Conservation (phyloP, 2,797 vertebrate genomes). For the Sebastes ruberrimus region DNA sequence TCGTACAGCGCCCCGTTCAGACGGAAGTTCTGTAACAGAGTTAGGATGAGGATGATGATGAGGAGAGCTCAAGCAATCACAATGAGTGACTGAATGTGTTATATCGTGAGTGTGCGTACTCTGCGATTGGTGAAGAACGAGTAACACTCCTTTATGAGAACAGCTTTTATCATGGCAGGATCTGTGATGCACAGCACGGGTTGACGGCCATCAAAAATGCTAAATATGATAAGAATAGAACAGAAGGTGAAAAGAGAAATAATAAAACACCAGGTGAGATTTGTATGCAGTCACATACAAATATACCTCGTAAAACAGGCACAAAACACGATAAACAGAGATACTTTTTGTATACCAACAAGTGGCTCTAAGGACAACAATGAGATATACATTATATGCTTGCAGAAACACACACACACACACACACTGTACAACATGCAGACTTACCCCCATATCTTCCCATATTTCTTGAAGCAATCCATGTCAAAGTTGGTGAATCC, state of each 20-base stretch:
- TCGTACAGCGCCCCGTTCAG: slow-evolving; percentile 78
- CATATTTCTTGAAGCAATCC: slow-evolving; percentile 75
- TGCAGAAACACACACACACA: neutral
- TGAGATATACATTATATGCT: neutral
- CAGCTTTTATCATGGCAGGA: slow-evolving; percentile 75
- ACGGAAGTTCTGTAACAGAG: slow-evolving; percentile 68
- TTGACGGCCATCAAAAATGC: slow-evolving; percentile 81
- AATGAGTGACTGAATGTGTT: neutral
- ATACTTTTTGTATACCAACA: neutral
- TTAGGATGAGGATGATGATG: neutral
- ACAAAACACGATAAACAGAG: neutral
- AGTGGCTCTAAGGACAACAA: neutral
- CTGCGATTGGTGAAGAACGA: slow-evolving; percentile 81
- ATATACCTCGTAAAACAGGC: neutral
- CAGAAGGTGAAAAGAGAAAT: neutral
- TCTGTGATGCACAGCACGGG: slow-evolving; percentile 81
- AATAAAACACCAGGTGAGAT: neutral
- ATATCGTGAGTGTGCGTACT: slow-evolving; percentile 55
- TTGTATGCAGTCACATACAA: neutral
- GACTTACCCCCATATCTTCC: slow-evolving; percentile 82
- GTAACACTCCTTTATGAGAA: slow-evolving; percentile 87
- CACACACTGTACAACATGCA: neutral
- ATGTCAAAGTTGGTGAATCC: slow-evolving; percentile 69
- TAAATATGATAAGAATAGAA: slow-evolving; percentile 36
- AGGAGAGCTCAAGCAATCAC: neutral